phyloP scores from a whole-genome alignment of 2,113 vertebrate species.

The Neogale vison region DNA sequence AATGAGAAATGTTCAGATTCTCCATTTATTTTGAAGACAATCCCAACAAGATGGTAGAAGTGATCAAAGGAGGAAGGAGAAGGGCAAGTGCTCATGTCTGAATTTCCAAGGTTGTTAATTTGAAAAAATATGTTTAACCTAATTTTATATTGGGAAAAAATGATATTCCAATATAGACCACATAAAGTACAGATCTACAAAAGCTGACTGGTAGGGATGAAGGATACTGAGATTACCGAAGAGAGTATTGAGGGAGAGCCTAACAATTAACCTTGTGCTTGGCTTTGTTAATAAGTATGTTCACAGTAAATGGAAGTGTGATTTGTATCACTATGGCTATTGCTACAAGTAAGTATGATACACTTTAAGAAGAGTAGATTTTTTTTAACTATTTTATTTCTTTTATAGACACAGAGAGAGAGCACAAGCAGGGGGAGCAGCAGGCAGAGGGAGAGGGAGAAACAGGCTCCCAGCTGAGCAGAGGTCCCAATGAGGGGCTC shows the following conservation, averaged over 20 bases:
- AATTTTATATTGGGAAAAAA: neutral
- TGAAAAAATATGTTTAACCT: neutral
- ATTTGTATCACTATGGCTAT: neutral
- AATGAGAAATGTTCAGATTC: neutral
- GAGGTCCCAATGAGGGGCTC: too few relatives aligned
- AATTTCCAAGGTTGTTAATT: neutral
- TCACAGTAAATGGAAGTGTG: neutral
- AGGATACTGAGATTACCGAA: neutral
- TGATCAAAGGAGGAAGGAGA: neutral
- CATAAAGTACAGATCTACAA: neutral
- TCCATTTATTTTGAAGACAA: neutral
- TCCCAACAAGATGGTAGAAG: neutral
- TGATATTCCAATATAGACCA: neutral
- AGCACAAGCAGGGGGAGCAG: neutral
- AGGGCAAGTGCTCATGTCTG: neutral
- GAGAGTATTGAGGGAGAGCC: neutral
- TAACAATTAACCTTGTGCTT: neutral
- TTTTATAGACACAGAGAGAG: neutral
- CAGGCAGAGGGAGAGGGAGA: neutral
- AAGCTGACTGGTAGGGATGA: neutral
- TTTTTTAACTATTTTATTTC: neutral
- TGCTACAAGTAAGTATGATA: neutral
- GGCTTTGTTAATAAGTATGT: neutral
- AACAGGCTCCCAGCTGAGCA: neutral
- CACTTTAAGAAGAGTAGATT: neutral